Evolutionary conservation across 1,140 invertebrate species (phyloP).

Genomic region (Euwallacea similis): DNA sequence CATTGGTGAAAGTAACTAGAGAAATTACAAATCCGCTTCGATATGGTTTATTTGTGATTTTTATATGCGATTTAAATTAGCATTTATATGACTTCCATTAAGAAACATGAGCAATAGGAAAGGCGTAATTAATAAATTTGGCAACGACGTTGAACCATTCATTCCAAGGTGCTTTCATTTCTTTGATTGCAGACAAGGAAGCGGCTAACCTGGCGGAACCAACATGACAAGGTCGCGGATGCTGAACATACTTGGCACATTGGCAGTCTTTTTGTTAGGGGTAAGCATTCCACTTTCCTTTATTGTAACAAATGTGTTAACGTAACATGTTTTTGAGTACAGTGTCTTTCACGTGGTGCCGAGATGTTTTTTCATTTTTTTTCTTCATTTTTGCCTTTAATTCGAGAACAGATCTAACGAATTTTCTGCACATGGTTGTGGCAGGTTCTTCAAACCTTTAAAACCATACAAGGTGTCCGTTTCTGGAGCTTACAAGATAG

Average conservation of each 20-base stretch:
- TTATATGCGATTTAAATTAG: too few relatives aligned
- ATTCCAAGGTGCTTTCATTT: slow-evolving; percentile 44
- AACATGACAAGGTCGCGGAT: slow-evolving; percentile 47
- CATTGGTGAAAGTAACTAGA: background rate
- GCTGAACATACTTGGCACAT: slow-evolving; percentile 41
- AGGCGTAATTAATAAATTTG: background rate
- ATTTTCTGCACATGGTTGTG: too few relatives aligned
- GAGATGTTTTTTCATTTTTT: too few relatives aligned
- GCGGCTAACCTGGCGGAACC: slow-evolving; percentile 42
- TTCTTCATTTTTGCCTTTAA: too few relatives aligned
- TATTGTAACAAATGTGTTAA: background rate
- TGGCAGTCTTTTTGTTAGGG: slow-evolving; percentile 43
- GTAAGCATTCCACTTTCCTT: slow-evolving; percentile 41
- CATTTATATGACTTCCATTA: too few relatives aligned
- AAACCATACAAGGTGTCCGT: too few relatives aligned
- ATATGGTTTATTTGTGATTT: slow-evolving; percentile 3
- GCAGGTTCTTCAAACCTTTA: too few relatives aligned
- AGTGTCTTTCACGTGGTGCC: background rate
- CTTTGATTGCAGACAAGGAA: slow-evolving; percentile 47
- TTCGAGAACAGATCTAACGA: too few relatives aligned
- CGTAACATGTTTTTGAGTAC: too few relatives aligned
- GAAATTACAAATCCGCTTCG: slow-evolving; percentile 5
- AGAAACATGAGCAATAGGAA: too few relatives aligned
- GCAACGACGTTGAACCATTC: slow-evolving; percentile 35
- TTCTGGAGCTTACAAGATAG: too few relatives aligned